Conservation (phyloP, 1,140 invertebrate genomes). For the Vanessa atalanta region DNA sequence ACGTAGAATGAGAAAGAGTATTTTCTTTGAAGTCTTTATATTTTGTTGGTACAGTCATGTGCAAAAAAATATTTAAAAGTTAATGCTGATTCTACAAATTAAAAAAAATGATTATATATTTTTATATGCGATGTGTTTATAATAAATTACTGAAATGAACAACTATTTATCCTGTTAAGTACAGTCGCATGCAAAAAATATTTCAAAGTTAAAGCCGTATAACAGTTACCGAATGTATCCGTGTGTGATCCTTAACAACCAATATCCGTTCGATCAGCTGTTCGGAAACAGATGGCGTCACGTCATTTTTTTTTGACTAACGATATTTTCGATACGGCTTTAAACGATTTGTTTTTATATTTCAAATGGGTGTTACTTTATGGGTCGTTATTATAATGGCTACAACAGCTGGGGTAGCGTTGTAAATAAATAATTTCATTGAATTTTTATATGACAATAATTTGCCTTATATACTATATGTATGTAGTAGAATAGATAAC, state of each 20-base stretch:
- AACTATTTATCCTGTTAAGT: no score
- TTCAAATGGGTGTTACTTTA: conserved; percentile 23
- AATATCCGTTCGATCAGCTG: conserved; percentile 60
- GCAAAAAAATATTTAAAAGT: no score
- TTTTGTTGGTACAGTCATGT: no score
- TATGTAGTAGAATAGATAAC: no score
- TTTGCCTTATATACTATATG: background rate
- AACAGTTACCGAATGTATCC: conserved; percentile 7
- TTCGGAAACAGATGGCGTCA: conserved; percentile 54
- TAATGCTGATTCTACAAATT: no score
- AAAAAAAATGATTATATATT: no score
- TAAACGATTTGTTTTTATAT: conserved; percentile 28
- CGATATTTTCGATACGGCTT: conserved; percentile 46
- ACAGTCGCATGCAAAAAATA: no score
- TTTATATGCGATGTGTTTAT: no score
- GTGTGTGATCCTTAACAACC: conserved; percentile 46
- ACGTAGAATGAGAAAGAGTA: background rate
- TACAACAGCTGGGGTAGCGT: conserved; percentile 1
- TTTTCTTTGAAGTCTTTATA: background rate
- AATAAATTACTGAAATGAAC: no score
- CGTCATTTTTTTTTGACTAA: conserved; percentile 42
- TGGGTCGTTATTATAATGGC: conserved; percentile 19
- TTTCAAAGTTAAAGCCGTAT: conserved; percentile 9
- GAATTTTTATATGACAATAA: background rate
- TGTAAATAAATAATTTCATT: conserved; percentile 6